Evolutionary conservation across 2,797 vertebrate species (phyloP).

Genomic region (Salmo trutta): DNA sequence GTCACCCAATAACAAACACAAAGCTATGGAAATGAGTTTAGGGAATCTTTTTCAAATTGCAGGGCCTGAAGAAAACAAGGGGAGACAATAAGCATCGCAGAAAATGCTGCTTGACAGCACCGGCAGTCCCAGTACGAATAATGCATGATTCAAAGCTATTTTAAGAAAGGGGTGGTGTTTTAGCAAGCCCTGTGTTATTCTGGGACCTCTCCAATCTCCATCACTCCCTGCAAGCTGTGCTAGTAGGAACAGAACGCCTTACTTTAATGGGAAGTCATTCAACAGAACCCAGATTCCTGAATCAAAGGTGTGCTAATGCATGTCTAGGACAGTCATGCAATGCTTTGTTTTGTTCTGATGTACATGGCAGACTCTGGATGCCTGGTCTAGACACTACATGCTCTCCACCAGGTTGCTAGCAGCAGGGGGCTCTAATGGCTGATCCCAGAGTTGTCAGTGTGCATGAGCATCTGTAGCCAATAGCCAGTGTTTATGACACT

Average conservation of each 20-base stretch:
- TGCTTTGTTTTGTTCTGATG: constrained; percentile 13
- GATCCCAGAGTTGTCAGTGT: not conserved
- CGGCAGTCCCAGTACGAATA: constrained; percentile 60
- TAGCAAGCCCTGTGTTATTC: constrained; percentile 62
- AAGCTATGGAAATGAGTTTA: constrained; percentile 63
- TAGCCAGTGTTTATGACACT: not conserved
- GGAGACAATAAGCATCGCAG: constrained; percentile 57
- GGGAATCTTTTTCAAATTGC: constrained; percentile 48
- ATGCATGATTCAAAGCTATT: constrained; percentile 75
- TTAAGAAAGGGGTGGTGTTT: constrained; percentile 51
- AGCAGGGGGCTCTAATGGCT: not conserved
- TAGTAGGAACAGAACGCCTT: constrained; percentile 35
- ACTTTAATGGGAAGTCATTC: constrained; percentile 42
- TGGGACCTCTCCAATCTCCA: constrained; percentile 58
- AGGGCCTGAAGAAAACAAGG: constrained; percentile 45
- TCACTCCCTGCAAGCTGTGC: constrained; percentile 55
- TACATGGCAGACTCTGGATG: constrained; percentile 8
- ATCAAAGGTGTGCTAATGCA: constrained; percentile 16
- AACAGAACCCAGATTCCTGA: constrained; percentile 31
- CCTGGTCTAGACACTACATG: constrained; percentile 4
- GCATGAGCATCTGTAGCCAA: not conserved
- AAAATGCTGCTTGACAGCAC: constrained; percentile 54
- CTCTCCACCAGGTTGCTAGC: not conserved
- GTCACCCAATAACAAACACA: constrained; percentile 46
- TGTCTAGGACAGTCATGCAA: constrained; percentile 11